These are phyloP conservation scores for Cyclophora albipunctata DNA, from an alignment of 2,888 invertebrate species.

Conservation along the genomic window DNA sequence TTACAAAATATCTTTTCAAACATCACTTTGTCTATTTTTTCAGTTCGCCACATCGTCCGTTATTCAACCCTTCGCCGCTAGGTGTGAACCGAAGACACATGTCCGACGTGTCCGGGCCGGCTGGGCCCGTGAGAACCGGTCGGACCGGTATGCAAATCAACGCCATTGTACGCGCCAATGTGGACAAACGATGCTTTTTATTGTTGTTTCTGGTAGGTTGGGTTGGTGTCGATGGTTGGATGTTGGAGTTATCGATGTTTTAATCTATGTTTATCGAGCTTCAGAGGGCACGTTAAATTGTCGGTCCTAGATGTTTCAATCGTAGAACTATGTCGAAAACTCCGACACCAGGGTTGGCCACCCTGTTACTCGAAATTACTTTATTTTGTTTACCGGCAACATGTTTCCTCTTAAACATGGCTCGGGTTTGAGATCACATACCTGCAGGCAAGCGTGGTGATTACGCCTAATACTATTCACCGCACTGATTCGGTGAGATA, in stretches of 20 bases:
- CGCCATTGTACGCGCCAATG: constrained; percentile 42
- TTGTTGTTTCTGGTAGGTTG: constrained; percentile 26
- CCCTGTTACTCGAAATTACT: too few species aligned
- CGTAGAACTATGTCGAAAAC: too few species aligned
- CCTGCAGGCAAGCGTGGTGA: too few species aligned
- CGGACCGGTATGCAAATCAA: constrained; percentile 61
- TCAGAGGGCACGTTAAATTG: too few species aligned
- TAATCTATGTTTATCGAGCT: too few species aligned
- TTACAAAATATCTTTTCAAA: constrained; percentile 19
- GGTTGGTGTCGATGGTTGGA: constrained; percentile 22
- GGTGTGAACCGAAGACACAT: constrained; percentile 22
- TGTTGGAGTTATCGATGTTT: constrained; percentile 16
- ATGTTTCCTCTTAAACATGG: too few species aligned
- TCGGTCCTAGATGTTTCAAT: too few species aligned
- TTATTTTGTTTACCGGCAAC: too few species aligned
- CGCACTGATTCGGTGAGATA: too few species aligned
- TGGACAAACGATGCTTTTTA: constrained; percentile 54
- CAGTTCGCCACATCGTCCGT: not conserved
- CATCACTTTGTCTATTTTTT: constrained; percentile 1
- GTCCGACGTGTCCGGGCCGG: constrained; percentile 25
- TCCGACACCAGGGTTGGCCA: too few species aligned
- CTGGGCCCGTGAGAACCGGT: constrained; percentile 55
- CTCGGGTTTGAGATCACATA: too few species aligned
- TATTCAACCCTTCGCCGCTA: constrained; percentile 7
- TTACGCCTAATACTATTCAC: too few species aligned